Percentiles rank a stretch among this genome's conserved stretches.
These are phyloP conservation scores for Phocoena sinus DNA, from an alignment of 2,113 vertebrate genomes.

Conservation along the genomic window DNA sequence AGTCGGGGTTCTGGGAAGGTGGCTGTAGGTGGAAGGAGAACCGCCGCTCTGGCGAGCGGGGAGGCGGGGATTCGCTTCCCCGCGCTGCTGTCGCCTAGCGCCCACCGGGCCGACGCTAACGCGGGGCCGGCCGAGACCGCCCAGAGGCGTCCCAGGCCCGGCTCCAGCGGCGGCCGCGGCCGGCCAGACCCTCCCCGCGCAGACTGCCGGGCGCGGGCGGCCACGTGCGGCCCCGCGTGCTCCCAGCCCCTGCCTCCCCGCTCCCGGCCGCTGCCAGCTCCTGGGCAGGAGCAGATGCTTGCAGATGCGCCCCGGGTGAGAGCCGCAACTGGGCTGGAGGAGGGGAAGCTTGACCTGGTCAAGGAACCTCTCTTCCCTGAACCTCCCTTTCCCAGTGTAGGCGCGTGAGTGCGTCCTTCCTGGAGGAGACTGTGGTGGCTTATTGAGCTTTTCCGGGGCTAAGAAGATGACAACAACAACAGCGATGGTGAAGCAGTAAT, in stretches of 20 bases:
- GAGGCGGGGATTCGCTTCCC: not conserved
- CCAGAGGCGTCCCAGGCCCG: not conserved
- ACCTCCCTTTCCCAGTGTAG: too few species aligned
- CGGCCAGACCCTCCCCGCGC: not conserved
- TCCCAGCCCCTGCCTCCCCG: not conserved
- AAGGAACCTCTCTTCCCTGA: not conserved
- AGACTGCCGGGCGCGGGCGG: not conserved
- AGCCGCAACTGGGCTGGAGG: not conserved
- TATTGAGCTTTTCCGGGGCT: not conserved
- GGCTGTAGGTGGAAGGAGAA: not conserved
- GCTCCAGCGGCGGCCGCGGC: not conserved
- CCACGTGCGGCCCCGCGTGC: conserved; percentile 2
- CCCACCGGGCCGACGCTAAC: not conserved
- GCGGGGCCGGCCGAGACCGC: accelerated
- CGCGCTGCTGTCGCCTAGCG: too few species aligned
- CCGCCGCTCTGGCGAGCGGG: accelerated
- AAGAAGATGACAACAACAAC: too few species aligned
- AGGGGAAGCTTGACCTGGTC: not conserved
- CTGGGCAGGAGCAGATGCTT: not conserved
- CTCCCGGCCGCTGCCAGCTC: not conserved
- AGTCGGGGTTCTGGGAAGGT: not conserved
- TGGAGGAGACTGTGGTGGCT: not conserved
- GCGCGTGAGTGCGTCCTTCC: not conserved
- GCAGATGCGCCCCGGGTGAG: not conserved
- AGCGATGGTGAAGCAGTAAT: not conserved